Conservation (phyloP, 1,140 invertebrate genomes). For the Parasteatoda tepidariorum region DNA sequence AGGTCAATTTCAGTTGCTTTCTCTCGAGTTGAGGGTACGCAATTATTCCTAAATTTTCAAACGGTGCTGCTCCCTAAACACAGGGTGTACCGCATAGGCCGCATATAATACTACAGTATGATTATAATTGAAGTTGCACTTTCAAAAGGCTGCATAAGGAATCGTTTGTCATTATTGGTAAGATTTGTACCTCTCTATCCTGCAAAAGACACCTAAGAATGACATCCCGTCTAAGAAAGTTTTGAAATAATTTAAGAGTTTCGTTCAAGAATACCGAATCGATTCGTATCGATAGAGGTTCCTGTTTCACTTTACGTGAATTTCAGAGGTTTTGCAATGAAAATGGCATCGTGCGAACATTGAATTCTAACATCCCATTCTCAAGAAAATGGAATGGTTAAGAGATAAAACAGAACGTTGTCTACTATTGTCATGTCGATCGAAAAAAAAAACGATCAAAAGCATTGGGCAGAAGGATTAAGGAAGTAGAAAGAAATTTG, state of each 20-base stretch:
- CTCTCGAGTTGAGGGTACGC: no score
- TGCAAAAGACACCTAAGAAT: no score
- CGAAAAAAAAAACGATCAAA: neutral
- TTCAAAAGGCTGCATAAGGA: no score
- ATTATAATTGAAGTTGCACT: no score
- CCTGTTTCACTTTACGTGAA: neutral
- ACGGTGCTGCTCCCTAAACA: no score
- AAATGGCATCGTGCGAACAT: neutral
- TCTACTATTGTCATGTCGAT: neutral
- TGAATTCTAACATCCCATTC: neutral
- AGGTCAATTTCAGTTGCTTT: no score
- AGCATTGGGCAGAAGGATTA: constrained; percentile 5
- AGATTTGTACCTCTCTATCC: constrained; percentile 4
- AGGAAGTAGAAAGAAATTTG: neutral
- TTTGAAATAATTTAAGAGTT: neutral
- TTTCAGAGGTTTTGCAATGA: constrained; percentile 10
- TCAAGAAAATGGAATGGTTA: constrained; percentile 5
- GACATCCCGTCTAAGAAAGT: neutral
- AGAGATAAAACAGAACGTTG: neutral
- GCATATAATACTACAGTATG: no score
- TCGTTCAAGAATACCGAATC: neutral
- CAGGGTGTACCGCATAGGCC: no score
- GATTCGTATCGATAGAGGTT: neutral
- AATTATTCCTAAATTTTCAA: no score
- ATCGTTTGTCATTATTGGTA: no score